Conservation (phyloP, 2,113 vertebrate species). For the Podarcis muralis region DNA sequence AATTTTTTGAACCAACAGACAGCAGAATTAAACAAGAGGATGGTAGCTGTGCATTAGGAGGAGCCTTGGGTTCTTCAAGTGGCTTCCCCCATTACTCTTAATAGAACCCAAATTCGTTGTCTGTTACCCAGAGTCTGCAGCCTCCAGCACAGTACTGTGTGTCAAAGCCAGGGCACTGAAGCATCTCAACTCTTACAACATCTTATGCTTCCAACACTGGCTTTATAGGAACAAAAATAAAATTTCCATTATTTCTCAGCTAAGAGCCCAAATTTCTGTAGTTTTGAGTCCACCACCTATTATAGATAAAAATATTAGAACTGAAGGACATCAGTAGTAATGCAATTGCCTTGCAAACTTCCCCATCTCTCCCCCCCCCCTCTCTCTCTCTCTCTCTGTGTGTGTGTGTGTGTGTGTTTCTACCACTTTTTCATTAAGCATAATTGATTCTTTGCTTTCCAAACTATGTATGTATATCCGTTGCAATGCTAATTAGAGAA, state of each 20-base stretch:
- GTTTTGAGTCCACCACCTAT: not conserved
- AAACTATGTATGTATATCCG: not conserved
- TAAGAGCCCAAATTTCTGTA: not conserved
- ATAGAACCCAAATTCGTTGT: conserved; percentile 63
- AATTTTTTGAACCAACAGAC: conserved; percentile 47
- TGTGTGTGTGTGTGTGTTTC: not conserved
- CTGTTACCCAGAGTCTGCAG: conserved; percentile 46
- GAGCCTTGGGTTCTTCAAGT: conserved; percentile 62
- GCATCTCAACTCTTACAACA: not conserved
- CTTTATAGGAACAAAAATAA: conserved; percentile 23
- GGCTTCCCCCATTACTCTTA: conserved; percentile 49
- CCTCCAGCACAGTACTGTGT: conserved; percentile 53
- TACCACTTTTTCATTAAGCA: not conserved
- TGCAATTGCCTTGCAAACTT: not conserved
- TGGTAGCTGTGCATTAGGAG: conserved; percentile 65
- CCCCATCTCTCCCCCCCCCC: no score
- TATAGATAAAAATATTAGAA: not conserved
- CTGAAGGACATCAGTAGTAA: no score
- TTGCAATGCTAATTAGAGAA: not conserved
- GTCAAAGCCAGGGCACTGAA: not conserved
- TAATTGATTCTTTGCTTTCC: not conserved
- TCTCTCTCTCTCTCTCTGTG: no score
- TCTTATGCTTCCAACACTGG: conserved; percentile 29
- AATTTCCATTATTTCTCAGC: not conserved
- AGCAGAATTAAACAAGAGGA: conserved; percentile 60